phyloP scores from a whole-genome alignment of 2,113 vertebrate genomes.

The Benitochromis conjunctus region DNA sequence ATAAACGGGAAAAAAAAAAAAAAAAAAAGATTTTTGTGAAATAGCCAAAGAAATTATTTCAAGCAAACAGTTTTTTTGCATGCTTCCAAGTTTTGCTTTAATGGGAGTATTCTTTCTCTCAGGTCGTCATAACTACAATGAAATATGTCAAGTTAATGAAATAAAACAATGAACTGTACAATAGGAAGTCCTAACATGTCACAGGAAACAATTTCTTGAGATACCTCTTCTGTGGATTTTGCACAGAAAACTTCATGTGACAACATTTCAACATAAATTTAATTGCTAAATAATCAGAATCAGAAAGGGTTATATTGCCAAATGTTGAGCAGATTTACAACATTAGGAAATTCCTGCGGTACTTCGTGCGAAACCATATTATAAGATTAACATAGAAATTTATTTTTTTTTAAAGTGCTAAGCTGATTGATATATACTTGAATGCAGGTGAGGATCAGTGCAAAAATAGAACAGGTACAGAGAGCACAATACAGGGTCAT shows the following conservation, averaged over 20 bases:
- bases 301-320: too few relatives aligned
- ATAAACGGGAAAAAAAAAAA: too few relatives aligned
- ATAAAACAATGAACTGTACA: background rate
- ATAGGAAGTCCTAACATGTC: background rate
- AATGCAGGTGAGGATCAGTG: too few relatives aligned
- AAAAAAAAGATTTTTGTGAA: background rate
- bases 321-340: too few relatives aligned
- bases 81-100: background rate
- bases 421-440: too few relatives aligned
- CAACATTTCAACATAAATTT: background rate
- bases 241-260: background rate
- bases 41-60: background rate
- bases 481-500: too few relatives aligned
- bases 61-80: background rate
- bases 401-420: too few relatives aligned
- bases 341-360: too few relatives aligned
- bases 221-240: background rate
- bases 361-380: too few relatives aligned
- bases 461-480: too few relatives aligned
- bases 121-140: background rate
- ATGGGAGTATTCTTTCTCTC: background rate
- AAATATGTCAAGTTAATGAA: background rate
- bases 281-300: background rate
- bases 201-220: background rate
- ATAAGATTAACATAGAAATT: too few relatives aligned